A percentile compares a stretch with the other conserved stretches of the same genome.
Evolutionary conservation across 1,140 invertebrate genomes (phyloP).

Genomic region (Myzus persicae): DNA sequence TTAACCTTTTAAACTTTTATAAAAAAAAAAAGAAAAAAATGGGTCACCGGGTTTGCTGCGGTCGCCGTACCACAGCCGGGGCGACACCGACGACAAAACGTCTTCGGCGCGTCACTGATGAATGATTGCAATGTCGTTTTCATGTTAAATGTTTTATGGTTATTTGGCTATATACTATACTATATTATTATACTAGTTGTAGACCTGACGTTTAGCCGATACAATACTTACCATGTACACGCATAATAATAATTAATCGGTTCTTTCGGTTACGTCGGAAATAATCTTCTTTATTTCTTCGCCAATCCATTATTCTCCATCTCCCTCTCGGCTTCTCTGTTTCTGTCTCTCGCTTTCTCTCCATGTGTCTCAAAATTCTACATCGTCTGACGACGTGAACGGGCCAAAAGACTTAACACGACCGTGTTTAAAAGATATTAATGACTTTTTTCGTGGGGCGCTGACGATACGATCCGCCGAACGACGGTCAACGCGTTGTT

Average conservation of each 20-base stretch:
- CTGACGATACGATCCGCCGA: not conserved
- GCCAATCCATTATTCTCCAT: not conserved
- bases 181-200: not conserved
- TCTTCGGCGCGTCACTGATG: not conserved
- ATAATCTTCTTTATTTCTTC: conserved; percentile 30
- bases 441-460: not conserved
- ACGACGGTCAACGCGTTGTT: not conserved
- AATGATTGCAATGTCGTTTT: conserved; percentile 43
- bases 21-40: not conserved
- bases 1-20: conserved; percentile 21
- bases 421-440: not conserved
- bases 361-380: not conserved
- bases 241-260: conserved; percentile 47
- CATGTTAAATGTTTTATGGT: conserved; percentile 48
- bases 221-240: not conserved
- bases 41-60: conserved; percentile 10
- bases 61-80: conserved; percentile 40
- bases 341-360: not conserved
- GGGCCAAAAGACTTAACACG: not conserved
- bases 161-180: conserved; percentile 16
- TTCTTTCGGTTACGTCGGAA: conserved; percentile 50
- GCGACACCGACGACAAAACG: not conserved
- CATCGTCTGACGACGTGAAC: not conserved
- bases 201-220: conserved; percentile 32
- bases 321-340: not conserved